These are phyloP conservation scores for Acanthurus tractus DNA, from an alignment of 2,797 vertebrate species.

Conservation along the genomic window DNA sequence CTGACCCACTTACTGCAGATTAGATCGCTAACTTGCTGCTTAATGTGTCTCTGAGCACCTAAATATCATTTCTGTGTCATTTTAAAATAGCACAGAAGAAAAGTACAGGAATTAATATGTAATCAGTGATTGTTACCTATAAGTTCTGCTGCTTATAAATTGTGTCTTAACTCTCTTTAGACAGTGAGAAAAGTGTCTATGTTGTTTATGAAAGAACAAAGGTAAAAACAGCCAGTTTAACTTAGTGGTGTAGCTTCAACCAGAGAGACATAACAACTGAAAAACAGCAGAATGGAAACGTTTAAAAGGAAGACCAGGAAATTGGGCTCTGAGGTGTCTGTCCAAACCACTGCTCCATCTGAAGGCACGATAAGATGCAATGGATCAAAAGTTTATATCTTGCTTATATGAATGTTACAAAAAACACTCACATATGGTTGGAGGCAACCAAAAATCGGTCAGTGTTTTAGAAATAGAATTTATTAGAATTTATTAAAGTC, in stretches of 20 bases:
- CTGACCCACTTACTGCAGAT: conserved; percentile 64
- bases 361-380: not conserved
- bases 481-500: too few species aligned
- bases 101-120: conserved; percentile 26
- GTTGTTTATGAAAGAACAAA: conserved; percentile 12
- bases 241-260: not conserved
- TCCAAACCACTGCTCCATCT: not conserved
- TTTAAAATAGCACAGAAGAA: conserved; percentile 46
- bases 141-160: not conserved
- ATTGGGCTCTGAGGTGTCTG: not conserved
- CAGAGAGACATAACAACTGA: not conserved
- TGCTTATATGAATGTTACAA: not conserved
- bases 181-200: not conserved
- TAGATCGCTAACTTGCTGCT: conserved; percentile 60
- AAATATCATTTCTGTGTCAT: conserved; percentile 50
- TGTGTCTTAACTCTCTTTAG: not conserved
- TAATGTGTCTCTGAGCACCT: conserved; percentile 47
- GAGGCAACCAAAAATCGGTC: not conserved
- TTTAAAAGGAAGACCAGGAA: not conserved
- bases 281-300: not conserved
- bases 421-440: not conserved
- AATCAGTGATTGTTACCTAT: not conserved
- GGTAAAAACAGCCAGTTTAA: not conserved
- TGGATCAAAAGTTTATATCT: not conserved
- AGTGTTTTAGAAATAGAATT: not conserved